Evolutionary conservation across 1,140 invertebrate species (phyloP).

Genomic region (Samia ricini): DNA sequence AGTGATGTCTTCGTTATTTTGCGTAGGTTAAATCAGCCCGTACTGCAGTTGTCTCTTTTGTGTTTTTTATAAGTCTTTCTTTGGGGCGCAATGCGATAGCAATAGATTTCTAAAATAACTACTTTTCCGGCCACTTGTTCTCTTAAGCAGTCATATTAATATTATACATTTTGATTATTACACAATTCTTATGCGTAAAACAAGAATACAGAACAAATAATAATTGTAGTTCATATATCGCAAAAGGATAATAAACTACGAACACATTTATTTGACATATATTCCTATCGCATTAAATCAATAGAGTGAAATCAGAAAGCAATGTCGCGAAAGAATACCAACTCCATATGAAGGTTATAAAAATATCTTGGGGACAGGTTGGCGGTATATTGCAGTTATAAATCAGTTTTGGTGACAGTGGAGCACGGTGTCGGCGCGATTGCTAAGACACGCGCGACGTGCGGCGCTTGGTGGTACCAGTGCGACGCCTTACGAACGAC

Average conservation of each 20-base stretch:
- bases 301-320: slow-evolving; percentile 21
- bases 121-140: too few relatives aligned
- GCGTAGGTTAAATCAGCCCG: too few relatives aligned
- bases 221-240: not conserved
- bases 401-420: slow-evolving; percentile 42
- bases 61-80: too few relatives aligned
- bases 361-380: slow-evolving; percentile 52
- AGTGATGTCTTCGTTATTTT: too few relatives aligned
- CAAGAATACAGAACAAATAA: too few relatives aligned
- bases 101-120: too few relatives aligned
- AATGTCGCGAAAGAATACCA: slow-evolving; percentile 34
- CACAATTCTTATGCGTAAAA: too few relatives aligned
- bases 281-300: slow-evolving; percentile 15
- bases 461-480: slow-evolving; percentile 18
- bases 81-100: too few relatives aligned
- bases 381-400: slow-evolving; percentile 55
- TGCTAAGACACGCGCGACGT: slow-evolving; percentile 18
- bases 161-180: too few relatives aligned
- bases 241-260: not conserved
- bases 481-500: slow-evolving; percentile 19
- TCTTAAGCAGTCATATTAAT: too few relatives aligned
- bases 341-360: slow-evolving; percentile 49
- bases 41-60: too few relatives aligned
- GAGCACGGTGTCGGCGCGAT: slow-evolving; percentile 24
- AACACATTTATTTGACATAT: not conserved